Conservation (phyloP, 2,888 invertebrate species). For the Orchestes rusci region DNA sequence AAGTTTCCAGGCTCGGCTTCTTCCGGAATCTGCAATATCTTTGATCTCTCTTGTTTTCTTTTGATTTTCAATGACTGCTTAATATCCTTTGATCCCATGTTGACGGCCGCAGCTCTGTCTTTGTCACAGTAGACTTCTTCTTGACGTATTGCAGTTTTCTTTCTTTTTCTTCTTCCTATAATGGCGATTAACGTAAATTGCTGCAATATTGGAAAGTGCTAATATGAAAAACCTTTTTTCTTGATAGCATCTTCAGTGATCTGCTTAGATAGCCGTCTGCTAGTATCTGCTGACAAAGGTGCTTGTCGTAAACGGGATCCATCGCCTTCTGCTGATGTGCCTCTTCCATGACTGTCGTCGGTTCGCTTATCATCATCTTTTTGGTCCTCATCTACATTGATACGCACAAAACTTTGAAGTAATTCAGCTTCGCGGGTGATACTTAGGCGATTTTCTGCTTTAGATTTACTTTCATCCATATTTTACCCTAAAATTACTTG, state of each 20-base stretch:
- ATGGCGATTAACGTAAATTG: too few species aligned
- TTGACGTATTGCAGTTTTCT: slow-evolving; percentile 30
- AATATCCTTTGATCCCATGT: slow-evolving; percentile 79
- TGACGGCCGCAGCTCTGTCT: slow-evolving; percentile 83
- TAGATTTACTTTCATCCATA: slow-evolving; percentile 24
- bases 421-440: slow-evolving; percentile 61
- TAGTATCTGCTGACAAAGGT: slow-evolving; percentile 28
- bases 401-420: slow-evolving; percentile 70
- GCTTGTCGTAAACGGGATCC: slow-evolving; percentile 17
- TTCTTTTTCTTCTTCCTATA: slow-evolving; percentile 23
- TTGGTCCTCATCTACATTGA: slow-evolving; percentile 54
- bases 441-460: slow-evolving; percentile 32
- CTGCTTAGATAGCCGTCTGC: slow-evolving; percentile 27
- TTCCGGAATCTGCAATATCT: slow-evolving; percentile 64
- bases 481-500: too few species aligned
- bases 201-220: too few species aligned
- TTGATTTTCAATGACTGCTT: slow-evolving; percentile 78
- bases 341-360: slow-evolving; percentile 37
- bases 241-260: slow-evolving; percentile 30
- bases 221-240: slow-evolving; percentile 37
- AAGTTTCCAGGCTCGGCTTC: slow-evolving; percentile 73
- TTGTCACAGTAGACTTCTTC: slow-evolving; percentile 87
- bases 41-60: slow-evolving; percentile 68
- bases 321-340: slow-evolving; percentile 31
- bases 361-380: slow-evolving; percentile 21